These are phyloP conservation scores for Lethrus apterus DNA, from an alignment of 1,140 invertebrate genomes.

Conservation along the genomic window DNA sequence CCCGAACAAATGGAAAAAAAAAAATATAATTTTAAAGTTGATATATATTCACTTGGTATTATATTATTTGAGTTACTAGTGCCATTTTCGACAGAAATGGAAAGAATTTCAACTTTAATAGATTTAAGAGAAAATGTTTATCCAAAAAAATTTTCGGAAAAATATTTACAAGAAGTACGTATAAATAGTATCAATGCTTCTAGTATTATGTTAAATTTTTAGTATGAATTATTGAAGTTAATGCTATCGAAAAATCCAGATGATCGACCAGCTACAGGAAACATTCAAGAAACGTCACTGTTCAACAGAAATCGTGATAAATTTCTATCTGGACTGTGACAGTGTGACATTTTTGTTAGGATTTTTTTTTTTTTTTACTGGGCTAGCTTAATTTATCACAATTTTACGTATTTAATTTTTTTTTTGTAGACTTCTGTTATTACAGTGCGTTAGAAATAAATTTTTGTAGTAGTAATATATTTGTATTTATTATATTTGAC, in stretches of 20 bases:
- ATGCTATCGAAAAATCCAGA: conserved; percentile 70
- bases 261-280: conserved; percentile 66
- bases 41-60: conserved; percentile 92
- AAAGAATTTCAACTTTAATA: conserved; percentile 61
- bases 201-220: conserved; percentile 17
- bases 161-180: conserved; percentile 64
- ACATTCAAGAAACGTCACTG: conserved; percentile 51
- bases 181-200: conserved; percentile 17
- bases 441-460: too few relatives aligned
- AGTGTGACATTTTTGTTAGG: not conserved
- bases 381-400: too few relatives aligned
- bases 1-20: conserved; percentile 81
- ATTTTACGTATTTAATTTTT: too few relatives aligned
- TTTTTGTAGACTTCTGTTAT: too few relatives aligned
- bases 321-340: not conserved
- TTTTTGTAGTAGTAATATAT: too few relatives aligned
- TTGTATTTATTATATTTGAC: too few relatives aligned
- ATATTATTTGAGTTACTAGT: conserved; percentile 89
- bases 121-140: conserved; percentile 59
- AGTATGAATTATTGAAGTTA: conserved; percentile 64
- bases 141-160: conserved; percentile 57
- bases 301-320: conserved; percentile 28
- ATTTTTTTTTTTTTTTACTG: not conserved
- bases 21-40: conserved; percentile 88
- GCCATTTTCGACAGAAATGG: conserved; percentile 86